Evolutionary conservation across 37 sponge, comb jelly and placozoan genomes (phyloP).

Genomic region (Spongilla lacustris): DNA sequence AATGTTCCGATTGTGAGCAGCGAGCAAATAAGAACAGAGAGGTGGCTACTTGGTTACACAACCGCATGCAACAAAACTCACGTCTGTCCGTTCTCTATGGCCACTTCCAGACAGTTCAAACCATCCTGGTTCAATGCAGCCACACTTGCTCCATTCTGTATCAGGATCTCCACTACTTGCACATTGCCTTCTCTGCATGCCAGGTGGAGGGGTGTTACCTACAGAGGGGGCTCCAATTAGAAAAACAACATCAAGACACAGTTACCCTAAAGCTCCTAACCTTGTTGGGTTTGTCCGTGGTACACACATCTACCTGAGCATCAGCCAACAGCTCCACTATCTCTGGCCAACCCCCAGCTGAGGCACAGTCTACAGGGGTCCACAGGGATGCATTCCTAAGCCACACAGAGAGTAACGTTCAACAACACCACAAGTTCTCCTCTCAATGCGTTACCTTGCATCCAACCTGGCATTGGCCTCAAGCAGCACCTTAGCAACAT

Average conservation of each 20-base stretch:
- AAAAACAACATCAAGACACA: too few relatives aligned
- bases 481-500: conserved; percentile 50
- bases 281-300: conserved; percentile 41
- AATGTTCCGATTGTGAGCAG: too few relatives aligned
- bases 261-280: not conserved
- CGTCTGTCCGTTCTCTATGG: conserved; percentile 71
- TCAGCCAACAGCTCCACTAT: conserved; percentile 38
- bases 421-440: not conserved
- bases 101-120: conserved; percentile 73
- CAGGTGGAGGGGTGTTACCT: conserved; percentile 73
- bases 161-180: conserved; percentile 43
- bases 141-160: conserved; percentile 65
- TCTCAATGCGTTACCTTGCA: conserved; percentile 43
- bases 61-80: conserved; percentile 25
- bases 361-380: conserved; percentile 77
- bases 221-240: not conserved
- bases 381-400: conserved; percentile 43
- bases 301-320: conserved; percentile 45
- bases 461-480: conserved; percentile 58
- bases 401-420: not conserved
- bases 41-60: too few relatives aligned
- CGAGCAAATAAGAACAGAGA: too few relatives aligned
- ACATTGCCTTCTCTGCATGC: conserved; percentile 64
- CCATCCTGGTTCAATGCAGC: conserved; percentile 8
- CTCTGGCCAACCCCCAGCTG: conserved; percentile 27